phyloP scores from a whole-genome alignment of 1,140 invertebrate species.

The Neuroterus valhalla region DNA sequence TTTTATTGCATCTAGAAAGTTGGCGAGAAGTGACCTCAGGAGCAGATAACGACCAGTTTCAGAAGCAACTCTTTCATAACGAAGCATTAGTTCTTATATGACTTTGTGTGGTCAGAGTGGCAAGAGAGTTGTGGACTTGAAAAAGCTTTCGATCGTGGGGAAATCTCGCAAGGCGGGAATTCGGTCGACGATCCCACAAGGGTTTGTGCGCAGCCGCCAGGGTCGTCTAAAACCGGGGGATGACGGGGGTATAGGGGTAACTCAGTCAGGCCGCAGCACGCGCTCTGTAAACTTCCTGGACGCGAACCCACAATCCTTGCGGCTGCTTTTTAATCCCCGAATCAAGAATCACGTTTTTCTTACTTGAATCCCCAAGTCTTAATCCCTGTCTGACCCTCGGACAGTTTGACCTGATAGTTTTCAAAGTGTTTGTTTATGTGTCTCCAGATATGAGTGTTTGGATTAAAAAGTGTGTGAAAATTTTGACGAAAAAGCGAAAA shows the following conservation, averaged over 20 bases:
- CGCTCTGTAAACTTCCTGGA: conserved; percentile 72
- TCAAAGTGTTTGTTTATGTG: not conserved
- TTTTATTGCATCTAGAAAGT: conserved; percentile 13
- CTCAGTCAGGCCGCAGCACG: conserved; percentile 75
- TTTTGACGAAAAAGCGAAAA: too few relatives aligned
- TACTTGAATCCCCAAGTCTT: not conserved
- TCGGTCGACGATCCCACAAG: conserved; percentile 54
- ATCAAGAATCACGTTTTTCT: not conserved
- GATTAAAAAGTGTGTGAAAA: too few relatives aligned
- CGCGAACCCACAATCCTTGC: conserved; percentile 43
- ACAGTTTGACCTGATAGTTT: not conserved
- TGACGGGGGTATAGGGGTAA: conserved; percentile 69
- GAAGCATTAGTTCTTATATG: conserved; percentile 24
- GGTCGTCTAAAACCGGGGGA: conserved; percentile 47
- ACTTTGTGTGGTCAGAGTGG: conserved; percentile 23
- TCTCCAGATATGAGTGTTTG: too few relatives aligned
- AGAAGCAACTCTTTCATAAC: conserved; percentile 18
- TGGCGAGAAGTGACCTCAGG: conserved; percentile 22
- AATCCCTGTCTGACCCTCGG: not conserved
- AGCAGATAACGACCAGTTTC: conserved; percentile 14
- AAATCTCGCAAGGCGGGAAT: conserved; percentile 57
- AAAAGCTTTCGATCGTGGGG: conserved; percentile 45
- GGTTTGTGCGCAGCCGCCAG: conserved; percentile 58
- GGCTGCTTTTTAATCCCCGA: conserved; percentile 29
- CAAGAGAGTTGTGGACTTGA: conserved; percentile 24